Base-by-base conservation (phyloP, 2,888 invertebrate genomes). In the Hydrotaea cyrtoneurina region DNA sequence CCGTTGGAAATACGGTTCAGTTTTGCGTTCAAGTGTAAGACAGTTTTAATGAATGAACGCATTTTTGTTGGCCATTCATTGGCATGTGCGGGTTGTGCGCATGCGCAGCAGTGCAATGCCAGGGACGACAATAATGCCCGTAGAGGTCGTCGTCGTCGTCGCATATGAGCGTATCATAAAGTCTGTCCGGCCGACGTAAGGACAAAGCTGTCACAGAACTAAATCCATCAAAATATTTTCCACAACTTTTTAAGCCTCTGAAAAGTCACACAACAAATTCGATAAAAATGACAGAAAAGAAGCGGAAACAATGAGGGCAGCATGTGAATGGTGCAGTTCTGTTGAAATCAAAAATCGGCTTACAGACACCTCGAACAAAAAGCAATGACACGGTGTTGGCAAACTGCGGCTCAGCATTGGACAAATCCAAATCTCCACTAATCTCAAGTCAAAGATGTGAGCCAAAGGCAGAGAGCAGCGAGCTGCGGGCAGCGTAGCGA, bases 141-240 rank as follows among this genome's bases (percentile, higher is more conserved):
- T 10, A 10, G 8, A 39, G 39, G 11, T 11, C 3, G 13, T 23
- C 7, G 10, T 72, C 26, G 3, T 15, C 50, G 7, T 1, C 10
- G 2, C 19, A 64, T 62, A 62, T 83, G 71, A 80, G 87, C 86
- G 85, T 83, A 88, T 88, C 86, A 82, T 74, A 88, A 89, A 88
- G 89, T 88, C 88, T 90, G 88, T 88, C 88, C 87, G 77, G 19
- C 46, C n/a, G 15, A 59, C n/a, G 19, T 57, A 21, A 50, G 31
- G 17, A 76, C 73, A 69, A 89, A 90, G 89, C 89, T 89, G 83
- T 86, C 74, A 75, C 77, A 82, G 80, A 77, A 86, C 73, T 75
- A 86, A 86, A 82, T 80, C 78, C 87, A 89, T 88, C 90, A 90
- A 90, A 90, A 90, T 90, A 90, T 90, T 89, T 87, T 89, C 80